phyloP scores from a whole-genome alignment of 2,888 invertebrate species.

The Tenthredo livida region DNA sequence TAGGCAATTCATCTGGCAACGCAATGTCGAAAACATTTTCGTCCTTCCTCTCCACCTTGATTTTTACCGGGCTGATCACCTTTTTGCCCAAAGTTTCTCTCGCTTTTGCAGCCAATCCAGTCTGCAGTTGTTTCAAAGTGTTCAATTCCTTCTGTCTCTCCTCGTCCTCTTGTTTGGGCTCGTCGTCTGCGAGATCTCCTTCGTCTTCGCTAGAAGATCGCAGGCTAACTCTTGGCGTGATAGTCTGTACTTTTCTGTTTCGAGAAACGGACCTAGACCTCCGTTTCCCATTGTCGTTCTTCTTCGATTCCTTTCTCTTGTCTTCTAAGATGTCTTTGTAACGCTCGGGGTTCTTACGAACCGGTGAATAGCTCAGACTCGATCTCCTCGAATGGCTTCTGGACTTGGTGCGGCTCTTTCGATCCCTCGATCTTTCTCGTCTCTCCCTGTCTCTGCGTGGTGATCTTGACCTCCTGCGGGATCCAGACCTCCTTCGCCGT shows the following conservation, averaged over 20 bases:
- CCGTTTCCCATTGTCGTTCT: constrained; percentile 67
- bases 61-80: constrained; percentile 72
- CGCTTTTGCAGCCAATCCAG: constrained; percentile 86
- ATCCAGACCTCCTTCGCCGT: constrained; percentile 62
- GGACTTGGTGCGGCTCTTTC: constrained; percentile 65
- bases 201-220: constrained; percentile 77
- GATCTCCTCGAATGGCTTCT: constrained; percentile 78
- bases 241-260: constrained; percentile 65
- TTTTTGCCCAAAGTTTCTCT: constrained; percentile 84
- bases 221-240: constrained; percentile 74
- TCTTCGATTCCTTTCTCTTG: constrained; percentile 81
- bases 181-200: constrained; percentile 80
- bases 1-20: constrained; percentile 74
- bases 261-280: constrained; percentile 70
- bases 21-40: constrained; percentile 69
- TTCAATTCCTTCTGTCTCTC: constrained; percentile 85
- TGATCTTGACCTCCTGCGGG: constrained; percentile 63
- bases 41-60: constrained; percentile 69
- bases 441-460: constrained; percentile 61
- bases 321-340: constrained; percentile 84
- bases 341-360: constrained; percentile 84
- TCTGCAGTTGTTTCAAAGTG: constrained; percentile 84
- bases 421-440: constrained; percentile 65
- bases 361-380: constrained; percentile 86
- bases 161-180: constrained; percentile 80